Base-by-base conservation (phyloP, 2,888 invertebrate genomes). In the Athalia rosae region DNA sequence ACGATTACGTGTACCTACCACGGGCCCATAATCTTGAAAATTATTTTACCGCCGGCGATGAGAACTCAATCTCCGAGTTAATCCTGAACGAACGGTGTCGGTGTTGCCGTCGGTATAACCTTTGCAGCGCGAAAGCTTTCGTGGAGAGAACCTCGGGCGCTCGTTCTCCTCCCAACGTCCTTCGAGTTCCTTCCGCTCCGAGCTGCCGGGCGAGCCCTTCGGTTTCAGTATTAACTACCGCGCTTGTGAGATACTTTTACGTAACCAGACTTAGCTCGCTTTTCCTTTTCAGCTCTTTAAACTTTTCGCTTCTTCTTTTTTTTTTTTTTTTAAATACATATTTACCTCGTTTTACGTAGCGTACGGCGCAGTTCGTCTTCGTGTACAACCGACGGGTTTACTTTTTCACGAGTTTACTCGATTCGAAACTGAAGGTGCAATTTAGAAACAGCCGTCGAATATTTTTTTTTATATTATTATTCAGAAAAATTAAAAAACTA, bases 31-130 rank as follows among this genome's bases (percentile, higher is more conserved):
- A 71, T 71, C 45, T 28, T 45, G 58, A 58, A 71, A 56, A 71
- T 71, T 71, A 71, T 71, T 58, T 71, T 58, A 58, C 71, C 71
- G 45, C 56, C 15, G 71, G 71, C 71, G 6, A 45, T 71, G 56
- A 71, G 56, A 58, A 58, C 71, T 71, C 71, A 58, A 71, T 45
- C 71, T 45, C 58, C 9, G 71, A 71, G 58, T 71, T 71, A 45
- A 56, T 58, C 45, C 43, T 50, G 11, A 9, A 8, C 50, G 50
- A 7, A 11, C 50, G 8, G 7, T 11, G 50, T 50, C 3, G 11
- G 50, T 50, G 50, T 50, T 7, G 50, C 4, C 45, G 56, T 69
- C 41, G 56, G 43, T 69, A 56, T 41, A 13, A 56, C 56, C 69
- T 69, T 58, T 56, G 56, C n/a, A n/a, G n/a, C 56, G 50, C 71